Evolutionary conservation across 2,888 invertebrate species (phyloP), one percentile per base, ranked within the genome.

Genomic region (Coremacera marginata): DNA sequence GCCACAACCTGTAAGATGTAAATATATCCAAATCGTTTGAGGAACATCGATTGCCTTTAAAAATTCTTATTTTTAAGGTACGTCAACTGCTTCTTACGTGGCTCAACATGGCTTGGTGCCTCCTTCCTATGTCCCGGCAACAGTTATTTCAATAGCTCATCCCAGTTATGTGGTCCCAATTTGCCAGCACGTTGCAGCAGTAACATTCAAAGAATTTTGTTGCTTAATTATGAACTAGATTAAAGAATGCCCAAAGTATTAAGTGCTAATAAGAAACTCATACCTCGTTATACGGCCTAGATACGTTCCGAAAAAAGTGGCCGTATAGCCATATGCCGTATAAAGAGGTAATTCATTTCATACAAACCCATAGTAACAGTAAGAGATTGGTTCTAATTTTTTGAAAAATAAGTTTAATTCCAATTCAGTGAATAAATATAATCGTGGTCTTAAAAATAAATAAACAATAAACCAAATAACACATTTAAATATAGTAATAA

Each of bases 1-100:
- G 14, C 57, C 0, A 82, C 78, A 68, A 82, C 82, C 3, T 86
- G 85, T 78, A 81, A n/a, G 31, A 82, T 82, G 85, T 85, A 63
- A 79, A 83, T 80, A 19, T 14, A 2, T 44, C 9, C 0, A 0
- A 25, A 51, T 3, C 2, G 14, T 11, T n/a, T 55, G 49, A 11
- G 2, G 0, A 9, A 52, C 8, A 27, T 31, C n/a, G 31, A 2
- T 67, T 67, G 5, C 19, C 2, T 44, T 68, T 44, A 14, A 3
- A 25, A 16, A 27, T 51, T 34, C 3, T 4, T 31, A 31, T 49
- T 31, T 49, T 62, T 27, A 5, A 85, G 85, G 27, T 86, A 82
- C 57, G 71, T 84, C 0, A 3, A 8, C 3, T 85, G 86, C 68
- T 81, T 71, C 57, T 0, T 7, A 0, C 37, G 0, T 8, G 4